Percentiles rank a stretch among this genome's conserved stretches.
Conservation (phyloP, 2,797 vertebrate genomes). For the Babyrousa celebensis region DNA sequence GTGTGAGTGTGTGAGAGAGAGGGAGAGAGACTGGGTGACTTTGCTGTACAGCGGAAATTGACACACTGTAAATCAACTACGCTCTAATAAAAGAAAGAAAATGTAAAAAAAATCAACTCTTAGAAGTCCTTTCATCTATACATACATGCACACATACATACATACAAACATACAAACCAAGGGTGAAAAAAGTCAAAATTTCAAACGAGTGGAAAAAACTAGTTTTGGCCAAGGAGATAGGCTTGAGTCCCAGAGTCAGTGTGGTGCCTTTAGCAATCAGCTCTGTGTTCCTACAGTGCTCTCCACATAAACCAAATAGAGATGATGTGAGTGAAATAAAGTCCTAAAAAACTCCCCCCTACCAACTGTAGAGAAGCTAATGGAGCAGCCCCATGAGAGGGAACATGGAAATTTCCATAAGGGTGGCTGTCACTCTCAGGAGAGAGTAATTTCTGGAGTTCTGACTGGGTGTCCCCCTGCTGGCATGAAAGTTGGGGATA, state of each 20-base stretch:
- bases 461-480: background rate
- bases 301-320: background rate
- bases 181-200: background rate
- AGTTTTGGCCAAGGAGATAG: background rate
- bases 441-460: conserved; percentile 18
- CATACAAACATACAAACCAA: background rate
- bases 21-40: no score
- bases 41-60: no score
- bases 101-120: no score
- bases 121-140: background rate
- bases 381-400: background rate
- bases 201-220: background rate
- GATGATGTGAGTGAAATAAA: background rate
- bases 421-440: background rate
- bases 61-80: no score
- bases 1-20: no score
- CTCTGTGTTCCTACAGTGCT: background rate
- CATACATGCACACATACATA: background rate
- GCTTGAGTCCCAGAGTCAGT: background rate
- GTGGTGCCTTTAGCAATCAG: background rate
- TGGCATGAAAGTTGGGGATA: background rate
- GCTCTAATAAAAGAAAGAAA: no score
- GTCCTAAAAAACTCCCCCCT: background rate
- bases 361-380: background rate
- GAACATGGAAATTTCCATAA: background rate